Evolutionary conservation across 2,797 vertebrate genomes (phyloP).

Genomic region (Fundulus diaphanus): DNA sequence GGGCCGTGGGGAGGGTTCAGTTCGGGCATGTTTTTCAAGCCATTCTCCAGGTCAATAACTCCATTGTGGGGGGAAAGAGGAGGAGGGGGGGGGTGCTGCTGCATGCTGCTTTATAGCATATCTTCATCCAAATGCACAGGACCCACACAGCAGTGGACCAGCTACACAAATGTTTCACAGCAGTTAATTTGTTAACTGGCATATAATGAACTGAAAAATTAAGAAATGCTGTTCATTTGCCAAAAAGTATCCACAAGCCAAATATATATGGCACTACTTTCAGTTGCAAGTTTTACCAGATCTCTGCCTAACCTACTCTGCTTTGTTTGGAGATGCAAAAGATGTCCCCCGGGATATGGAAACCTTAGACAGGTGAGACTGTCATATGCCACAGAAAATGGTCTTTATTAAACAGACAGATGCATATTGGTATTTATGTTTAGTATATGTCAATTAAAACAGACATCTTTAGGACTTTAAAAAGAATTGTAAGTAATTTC

Average conservation of each 20-base stretch:
- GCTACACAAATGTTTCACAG: background rate
- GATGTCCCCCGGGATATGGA: background rate
- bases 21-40: conserved; percentile 30
- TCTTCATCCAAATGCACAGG: conserved; percentile 6
- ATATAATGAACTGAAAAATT: background rate
- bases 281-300: background rate
- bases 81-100: background rate
- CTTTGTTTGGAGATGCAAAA: background rate
- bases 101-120: conserved; percentile 6
- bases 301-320: background rate
- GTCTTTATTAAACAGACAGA: background rate
- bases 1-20: background rate
- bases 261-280: background rate
- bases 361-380: background rate
- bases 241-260: background rate
- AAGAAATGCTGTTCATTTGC: background rate
- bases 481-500: background rate
- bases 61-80: background rate
- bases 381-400: background rate
- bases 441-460: background rate
- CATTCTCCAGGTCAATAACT: conserved; percentile 40
- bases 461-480: background rate
- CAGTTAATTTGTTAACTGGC: background rate
- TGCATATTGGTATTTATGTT: too few species aligned
- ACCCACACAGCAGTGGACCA: conserved; percentile 18